These are phyloP conservation scores for Idaea dimidiata DNA, from an alignment of 2,888 invertebrate species.

Conservation along the genomic window DNA sequence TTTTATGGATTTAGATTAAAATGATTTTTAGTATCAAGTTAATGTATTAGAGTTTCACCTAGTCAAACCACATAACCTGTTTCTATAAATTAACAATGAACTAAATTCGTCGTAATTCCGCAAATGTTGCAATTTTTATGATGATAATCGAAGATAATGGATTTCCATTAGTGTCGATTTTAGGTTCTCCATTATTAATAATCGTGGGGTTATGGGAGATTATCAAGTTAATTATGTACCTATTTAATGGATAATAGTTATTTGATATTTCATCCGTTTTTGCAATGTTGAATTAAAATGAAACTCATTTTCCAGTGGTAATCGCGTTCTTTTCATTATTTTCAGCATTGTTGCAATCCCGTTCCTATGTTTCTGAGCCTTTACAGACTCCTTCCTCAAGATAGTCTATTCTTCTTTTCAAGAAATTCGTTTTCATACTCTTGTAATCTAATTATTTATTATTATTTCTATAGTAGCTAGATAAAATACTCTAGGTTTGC, in stretches of 20 bases:
- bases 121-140: not conserved
- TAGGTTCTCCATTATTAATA: not conserved
- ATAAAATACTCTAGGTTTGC: too few relatives aligned
- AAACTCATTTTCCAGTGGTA: too few relatives aligned
- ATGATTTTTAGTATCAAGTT: not conserved
- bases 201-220: not conserved
- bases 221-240: not conserved
- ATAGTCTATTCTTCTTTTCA: too few relatives aligned
- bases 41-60: not conserved
- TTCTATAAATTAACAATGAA: not conserved
- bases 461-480: too few relatives aligned
- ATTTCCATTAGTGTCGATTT: not conserved
- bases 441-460: too few relatives aligned
- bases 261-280: too few relatives aligned
- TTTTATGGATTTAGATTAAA: not conserved
- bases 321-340: too few relatives aligned
- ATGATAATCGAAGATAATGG: not conserved
- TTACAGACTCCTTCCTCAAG: too few relatives aligned
- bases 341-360: too few relatives aligned
- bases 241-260: not conserved
- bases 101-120: not conserved
- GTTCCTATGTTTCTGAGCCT: too few relatives aligned
- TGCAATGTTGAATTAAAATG: too few relatives aligned
- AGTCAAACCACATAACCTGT: not conserved
- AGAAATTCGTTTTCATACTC: too few relatives aligned